Evolutionary conservation across 2,888 invertebrate species (phyloP).

Genomic region (Eupithecia vulgata): DNA sequence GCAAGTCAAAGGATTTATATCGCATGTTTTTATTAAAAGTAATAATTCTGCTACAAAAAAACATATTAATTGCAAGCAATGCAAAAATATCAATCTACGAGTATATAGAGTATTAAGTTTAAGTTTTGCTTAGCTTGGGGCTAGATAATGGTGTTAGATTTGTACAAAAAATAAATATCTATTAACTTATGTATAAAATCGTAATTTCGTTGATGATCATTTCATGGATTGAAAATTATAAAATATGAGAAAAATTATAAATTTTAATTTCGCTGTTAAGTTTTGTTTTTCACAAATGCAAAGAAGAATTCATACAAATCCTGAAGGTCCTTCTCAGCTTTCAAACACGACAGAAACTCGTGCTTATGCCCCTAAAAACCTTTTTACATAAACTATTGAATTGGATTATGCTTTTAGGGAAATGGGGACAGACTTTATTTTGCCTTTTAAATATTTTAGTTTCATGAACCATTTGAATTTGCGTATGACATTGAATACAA

Average conservation of each 20-base stretch:
- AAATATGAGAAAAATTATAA: too few species aligned
- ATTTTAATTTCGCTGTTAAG: not conserved
- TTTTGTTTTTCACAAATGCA: not conserved
- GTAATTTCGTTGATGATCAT: not conserved
- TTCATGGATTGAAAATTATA: too few species aligned
- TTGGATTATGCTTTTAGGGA: constrained; percentile 45
- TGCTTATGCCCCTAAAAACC: constrained; percentile 27
- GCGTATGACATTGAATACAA: not conserved
- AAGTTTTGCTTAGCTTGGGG: too few species aligned
- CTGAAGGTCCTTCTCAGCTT: not conserved
- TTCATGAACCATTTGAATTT: constrained; percentile 17
- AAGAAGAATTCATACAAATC: not conserved
- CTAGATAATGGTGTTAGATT: too few species aligned
- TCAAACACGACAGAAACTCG: constrained; percentile 2
- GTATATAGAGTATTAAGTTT: too few species aligned
- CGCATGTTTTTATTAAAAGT: not conserved
- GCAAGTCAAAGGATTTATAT: not conserved
- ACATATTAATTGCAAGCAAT: too few species aligned
- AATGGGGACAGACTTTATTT: constrained; percentile 31
- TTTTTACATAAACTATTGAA: constrained; percentile 45
- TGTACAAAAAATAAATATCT: too few species aligned
- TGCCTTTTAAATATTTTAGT: constrained; percentile 28
- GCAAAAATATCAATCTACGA: too few species aligned
- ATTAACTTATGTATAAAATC: not conserved
- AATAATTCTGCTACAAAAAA: too few species aligned